Base-by-base conservation (phyloP, 1,140 invertebrate species). In the Drosophila subobscura region DNA sequence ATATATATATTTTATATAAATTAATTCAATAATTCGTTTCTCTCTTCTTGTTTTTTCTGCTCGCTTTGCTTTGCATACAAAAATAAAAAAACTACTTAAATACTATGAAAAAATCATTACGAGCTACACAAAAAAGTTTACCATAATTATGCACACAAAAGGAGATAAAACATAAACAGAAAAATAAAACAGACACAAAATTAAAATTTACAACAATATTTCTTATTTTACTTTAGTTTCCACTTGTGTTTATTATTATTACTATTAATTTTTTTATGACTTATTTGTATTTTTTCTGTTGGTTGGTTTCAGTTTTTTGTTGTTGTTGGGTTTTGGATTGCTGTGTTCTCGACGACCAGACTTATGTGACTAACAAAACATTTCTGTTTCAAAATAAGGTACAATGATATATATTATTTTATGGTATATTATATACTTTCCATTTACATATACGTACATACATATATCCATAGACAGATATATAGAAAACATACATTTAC, bases 71-170 rank as follows among this genome's bases (percentile, higher is more conserved):
- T 81, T 77, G 79, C 79, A 81, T 81, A 83, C 63, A 81, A 76
- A 83, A 81, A 83, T 67, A 83, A 86, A 80, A 86, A 78, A 81
- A 63, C 78, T 81, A 88, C 71, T 79, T 88, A 88, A 79, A 88
- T 68, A 83, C 78, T 88, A 88, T 65, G 74, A 74, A 86, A 86
- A 86, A 84, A 79, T 79, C 68, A 77, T 70, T 78, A 80, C 52
- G 71, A 57, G 45, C 56, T 79, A 75, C 60, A 64, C 57, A 50
- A 68, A 77, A 72, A 77, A 77, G 80, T 68, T 25, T 68, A 68
- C 65, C 52, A 71, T 44, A 37, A 42, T 50, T 10, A 33, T 33
- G 29, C 29, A 33, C 29, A 33, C 29, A 33, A 33, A 27, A 27
- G 5, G 6, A 27, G 25, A 27, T 27, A 6, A 27, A 27, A 33